Percentiles rank a stretch among this genome's conserved stretches.
These are phyloP conservation scores for Porites divaricata DNA, from an alignment of 92 coral and sea anemone species.

Conservation along the genomic window DNA sequence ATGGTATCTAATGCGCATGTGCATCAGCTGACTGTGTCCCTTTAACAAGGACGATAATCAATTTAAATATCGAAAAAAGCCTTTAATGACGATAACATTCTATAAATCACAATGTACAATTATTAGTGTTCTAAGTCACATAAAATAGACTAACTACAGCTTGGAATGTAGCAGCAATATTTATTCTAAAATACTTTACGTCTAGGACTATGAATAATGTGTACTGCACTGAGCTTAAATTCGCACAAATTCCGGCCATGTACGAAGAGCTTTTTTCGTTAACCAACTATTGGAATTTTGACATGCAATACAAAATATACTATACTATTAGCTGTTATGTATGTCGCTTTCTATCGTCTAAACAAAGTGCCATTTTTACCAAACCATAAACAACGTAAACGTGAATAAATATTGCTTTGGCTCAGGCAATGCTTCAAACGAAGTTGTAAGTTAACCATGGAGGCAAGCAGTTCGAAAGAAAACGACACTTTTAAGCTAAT, in stretches of 20 bases:
- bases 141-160: background rate
- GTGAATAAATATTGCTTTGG: too few relatives aligned
- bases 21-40: too few relatives aligned
- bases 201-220: background rate
- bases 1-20: too few relatives aligned
- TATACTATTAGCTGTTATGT: background rate
- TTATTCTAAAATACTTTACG: constrained; percentile 6
- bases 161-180: background rate
- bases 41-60: background rate
- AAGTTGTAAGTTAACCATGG: too few relatives aligned
- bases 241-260: background rate
- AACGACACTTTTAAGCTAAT: too few relatives aligned
- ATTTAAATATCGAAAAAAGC: background rate
- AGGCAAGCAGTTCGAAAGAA: too few relatives aligned
- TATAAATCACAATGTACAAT: constrained; percentile 32
- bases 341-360: background rate
- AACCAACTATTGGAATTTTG: background rate
- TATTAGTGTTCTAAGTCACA: constrained; percentile 7
- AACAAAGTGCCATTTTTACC: too few relatives aligned
- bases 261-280: constrained; percentile 13
- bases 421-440: too few relatives aligned
- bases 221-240: background rate
- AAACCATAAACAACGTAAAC: too few relatives aligned
- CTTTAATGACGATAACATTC: constrained; percentile 27
- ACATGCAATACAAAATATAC: background rate